Conservation (phyloP, 2,113 vertebrate genomes). For the Myanophis thanlyinensis region DNA sequence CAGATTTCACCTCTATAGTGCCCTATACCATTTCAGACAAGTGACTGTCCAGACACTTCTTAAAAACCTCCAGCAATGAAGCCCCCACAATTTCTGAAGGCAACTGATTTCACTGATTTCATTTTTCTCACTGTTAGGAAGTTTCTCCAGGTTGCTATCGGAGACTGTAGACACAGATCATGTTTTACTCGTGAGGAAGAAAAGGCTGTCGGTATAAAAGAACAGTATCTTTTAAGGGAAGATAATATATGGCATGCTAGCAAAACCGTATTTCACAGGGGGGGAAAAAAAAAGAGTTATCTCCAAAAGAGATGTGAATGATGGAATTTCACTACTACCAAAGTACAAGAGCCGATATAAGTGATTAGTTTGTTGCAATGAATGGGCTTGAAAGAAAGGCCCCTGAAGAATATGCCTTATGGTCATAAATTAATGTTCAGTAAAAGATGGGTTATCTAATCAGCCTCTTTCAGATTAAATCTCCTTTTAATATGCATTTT, state of each 20-base stretch:
- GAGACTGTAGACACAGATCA: slow-evolving; percentile 32
- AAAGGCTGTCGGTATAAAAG: slow-evolving; percentile 54
- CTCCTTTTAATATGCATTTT: slow-evolving; percentile 57
- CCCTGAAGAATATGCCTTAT: slow-evolving; percentile 64
- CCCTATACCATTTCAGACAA: no score
- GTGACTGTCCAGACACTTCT: not conserved
- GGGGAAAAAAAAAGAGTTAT: slow-evolving; percentile 47
- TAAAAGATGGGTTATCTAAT: slow-evolving; percentile 55
- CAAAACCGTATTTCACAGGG: slow-evolving; percentile 32
- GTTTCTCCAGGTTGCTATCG: not conserved
- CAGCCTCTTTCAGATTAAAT: slow-evolving; percentile 55
- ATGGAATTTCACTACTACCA: slow-evolving; percentile 66
- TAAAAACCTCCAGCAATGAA: not conserved
- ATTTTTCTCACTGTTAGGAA: not conserved
- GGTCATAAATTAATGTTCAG: slow-evolving; percentile 68
- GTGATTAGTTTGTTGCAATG: slow-evolving; percentile 54
- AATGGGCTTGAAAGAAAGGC: slow-evolving; percentile 54
- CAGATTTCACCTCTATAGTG: no score
- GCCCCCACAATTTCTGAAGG: not conserved
- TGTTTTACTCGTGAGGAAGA: slow-evolving; percentile 46
- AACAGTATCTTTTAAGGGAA: slow-evolving; percentile 56
- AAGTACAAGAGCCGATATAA: slow-evolving; percentile 55
- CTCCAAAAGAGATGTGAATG: slow-evolving; percentile 50
- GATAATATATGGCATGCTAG: slow-evolving; percentile 50
- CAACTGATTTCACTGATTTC: not conserved